Conservation (phyloP, 2,797 vertebrate genomes). For the Botia kubotai region DNA sequence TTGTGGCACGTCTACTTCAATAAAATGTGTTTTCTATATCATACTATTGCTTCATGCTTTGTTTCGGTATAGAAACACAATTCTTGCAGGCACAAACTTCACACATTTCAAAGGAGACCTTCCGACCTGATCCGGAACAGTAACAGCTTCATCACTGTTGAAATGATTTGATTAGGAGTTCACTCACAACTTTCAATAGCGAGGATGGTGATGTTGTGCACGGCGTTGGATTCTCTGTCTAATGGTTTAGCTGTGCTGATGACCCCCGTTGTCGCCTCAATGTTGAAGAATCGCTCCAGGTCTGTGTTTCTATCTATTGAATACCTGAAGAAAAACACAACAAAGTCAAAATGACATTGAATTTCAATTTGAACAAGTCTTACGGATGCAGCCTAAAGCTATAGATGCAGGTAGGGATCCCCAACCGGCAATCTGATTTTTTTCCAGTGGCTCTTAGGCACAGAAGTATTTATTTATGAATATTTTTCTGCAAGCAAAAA, state of each 20-base stretch:
- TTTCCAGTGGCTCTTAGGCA: no score
- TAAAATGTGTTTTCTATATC: background rate
- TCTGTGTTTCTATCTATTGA: slow-evolving; percentile 90
- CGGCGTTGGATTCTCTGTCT: slow-evolving; percentile 85
- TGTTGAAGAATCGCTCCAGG: slow-evolving; percentile 89
- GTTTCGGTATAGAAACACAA: background rate
- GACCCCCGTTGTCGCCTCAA: slow-evolving; percentile 84
- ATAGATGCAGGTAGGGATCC: no score
- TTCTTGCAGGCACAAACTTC: background rate
- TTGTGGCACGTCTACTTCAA: background rate
- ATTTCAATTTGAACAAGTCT: slow-evolving; percentile 12
- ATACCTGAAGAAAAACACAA: slow-evolving; percentile 73
- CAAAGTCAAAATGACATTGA: background rate
- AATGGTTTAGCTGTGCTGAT: slow-evolving; percentile 86
- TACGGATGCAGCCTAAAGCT: background rate
- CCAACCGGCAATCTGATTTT: no score
- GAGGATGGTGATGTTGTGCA: slow-evolving; percentile 88
- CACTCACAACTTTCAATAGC: slow-evolving; percentile 89
- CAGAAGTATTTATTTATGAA: slow-evolving; percentile 10
- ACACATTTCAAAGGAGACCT: slow-evolving; percentile 5
- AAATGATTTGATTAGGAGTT: background rate
- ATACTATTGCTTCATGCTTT: background rate
- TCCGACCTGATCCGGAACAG: slow-evolving; percentile 1
- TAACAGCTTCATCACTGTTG: background rate
- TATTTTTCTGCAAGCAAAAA: slow-evolving; percentile 47